Conservation (phyloP, 2,888 invertebrate genomes). For the Thecophora atra region DNA sequence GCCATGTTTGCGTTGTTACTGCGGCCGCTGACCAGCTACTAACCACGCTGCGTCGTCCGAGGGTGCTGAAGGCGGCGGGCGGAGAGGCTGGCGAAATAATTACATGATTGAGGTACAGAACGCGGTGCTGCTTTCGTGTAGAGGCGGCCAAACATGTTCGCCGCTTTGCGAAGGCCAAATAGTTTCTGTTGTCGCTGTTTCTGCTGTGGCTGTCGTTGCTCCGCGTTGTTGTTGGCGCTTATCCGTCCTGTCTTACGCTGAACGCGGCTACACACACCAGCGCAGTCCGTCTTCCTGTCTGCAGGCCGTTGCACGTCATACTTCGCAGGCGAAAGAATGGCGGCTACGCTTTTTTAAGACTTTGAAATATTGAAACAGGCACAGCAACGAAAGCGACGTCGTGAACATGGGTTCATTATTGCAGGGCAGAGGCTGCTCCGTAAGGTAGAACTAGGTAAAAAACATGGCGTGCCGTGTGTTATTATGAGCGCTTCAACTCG, state of each 20-base stretch:
- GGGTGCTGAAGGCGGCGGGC: slow-evolving; percentile 36
- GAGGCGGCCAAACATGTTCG: slow-evolving; percentile 55
- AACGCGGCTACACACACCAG: not conserved
- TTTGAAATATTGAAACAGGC: slow-evolving; percentile 46
- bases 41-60: slow-evolving; percentile 36
- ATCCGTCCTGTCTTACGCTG: not conserved
- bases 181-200: not conserved
- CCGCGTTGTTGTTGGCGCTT: not conserved
- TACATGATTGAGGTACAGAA: slow-evolving; percentile 63
- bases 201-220: not conserved
- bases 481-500: slow-evolving; percentile 32
- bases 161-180: slow-evolving; percentile 40
- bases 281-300: slow-evolving; percentile 6
- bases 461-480: slow-evolving; percentile 37
- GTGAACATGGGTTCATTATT: slow-evolving; percentile 53
- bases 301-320: slow-evolving; percentile 52
- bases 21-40: slow-evolving; percentile 26
- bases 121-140: slow-evolving; percentile 21
- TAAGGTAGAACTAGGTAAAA: slow-evolving; percentile 27
- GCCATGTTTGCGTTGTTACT: slow-evolving; percentile 46
- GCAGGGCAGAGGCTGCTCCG: slow-evolving; percentile 45
- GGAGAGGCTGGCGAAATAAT: slow-evolving; percentile 64
- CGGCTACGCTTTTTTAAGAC: slow-evolving; percentile 45
- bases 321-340: slow-evolving; percentile 30
- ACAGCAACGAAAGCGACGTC: slow-evolving; percentile 19